These are phyloP conservation scores for Cosmorhoe ocellata DNA, from an alignment of 2,888 invertebrate genomes.

Conservation along the genomic window DNA sequence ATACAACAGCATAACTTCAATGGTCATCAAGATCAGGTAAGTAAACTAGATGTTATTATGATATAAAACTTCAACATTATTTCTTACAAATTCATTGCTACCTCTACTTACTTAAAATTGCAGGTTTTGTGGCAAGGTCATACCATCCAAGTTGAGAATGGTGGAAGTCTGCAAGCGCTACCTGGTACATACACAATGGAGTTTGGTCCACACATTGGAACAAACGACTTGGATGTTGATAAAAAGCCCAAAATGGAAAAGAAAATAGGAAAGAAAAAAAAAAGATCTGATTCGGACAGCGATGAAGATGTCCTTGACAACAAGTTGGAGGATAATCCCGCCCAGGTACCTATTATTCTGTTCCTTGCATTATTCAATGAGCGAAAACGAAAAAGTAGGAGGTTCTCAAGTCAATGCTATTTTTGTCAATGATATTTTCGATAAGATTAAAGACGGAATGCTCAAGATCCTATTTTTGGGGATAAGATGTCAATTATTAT, in stretches of 20 bases:
- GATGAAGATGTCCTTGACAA: conserved; percentile 84
- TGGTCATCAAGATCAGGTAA: conserved; percentile 77
- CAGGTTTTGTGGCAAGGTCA: conserved; percentile 86
- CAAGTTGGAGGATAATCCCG: conserved; percentile 86
- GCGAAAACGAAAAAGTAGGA: too few species aligned
- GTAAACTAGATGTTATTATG: too few species aligned
- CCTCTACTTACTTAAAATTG: conserved; percentile 35
- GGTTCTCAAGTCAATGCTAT: too few species aligned
- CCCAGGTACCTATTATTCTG: conserved; percentile 62
- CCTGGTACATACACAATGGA: conserved; percentile 65
- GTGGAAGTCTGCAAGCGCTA: conserved; percentile 64
- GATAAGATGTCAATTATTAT: too few species aligned
- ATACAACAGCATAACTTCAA: conserved; percentile 77
- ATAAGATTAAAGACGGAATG: too few species aligned
- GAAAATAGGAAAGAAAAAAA: conserved; percentile 74
- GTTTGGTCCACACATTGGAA: conserved; percentile 63
- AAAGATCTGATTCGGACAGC: conserved; percentile 73
- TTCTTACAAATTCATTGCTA: background rate
- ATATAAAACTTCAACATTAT: background rate
- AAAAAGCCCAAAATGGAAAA: conserved; percentile 76
- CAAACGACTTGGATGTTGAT: conserved; percentile 66
- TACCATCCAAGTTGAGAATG: conserved; percentile 84
- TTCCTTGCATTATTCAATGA: too few species aligned
- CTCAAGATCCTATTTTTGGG: too few species aligned
- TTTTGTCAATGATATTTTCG: too few species aligned